Evolutionary conservation across 1,140 invertebrate genomes (phyloP).

Genomic region (Aethina tumida): DNA sequence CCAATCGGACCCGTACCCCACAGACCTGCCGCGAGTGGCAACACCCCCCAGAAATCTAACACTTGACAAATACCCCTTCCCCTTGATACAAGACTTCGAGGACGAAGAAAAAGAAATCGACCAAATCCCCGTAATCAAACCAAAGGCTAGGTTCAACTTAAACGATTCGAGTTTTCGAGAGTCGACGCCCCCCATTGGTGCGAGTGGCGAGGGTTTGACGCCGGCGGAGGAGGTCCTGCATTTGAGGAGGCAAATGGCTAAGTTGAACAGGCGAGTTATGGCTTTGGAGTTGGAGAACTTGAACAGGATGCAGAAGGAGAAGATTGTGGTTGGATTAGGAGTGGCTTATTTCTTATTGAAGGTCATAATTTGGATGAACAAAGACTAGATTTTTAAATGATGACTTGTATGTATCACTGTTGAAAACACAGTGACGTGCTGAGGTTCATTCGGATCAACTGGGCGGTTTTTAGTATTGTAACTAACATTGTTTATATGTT

Average conservation of each 20-base stretch:
- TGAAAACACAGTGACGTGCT: too few relatives aligned
- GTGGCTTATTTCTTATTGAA: slow-evolving; percentile 77
- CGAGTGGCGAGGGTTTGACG: slow-evolving; percentile 53
- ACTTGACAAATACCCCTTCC: slow-evolving; percentile 70
- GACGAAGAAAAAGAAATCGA: slow-evolving; percentile 22
- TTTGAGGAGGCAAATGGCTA: slow-evolving; percentile 70
- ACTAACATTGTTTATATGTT: too few relatives aligned
- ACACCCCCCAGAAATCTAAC: slow-evolving; percentile 75
- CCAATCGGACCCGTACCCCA: slow-evolving; percentile 48
- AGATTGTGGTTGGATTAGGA: slow-evolving; percentile 69
- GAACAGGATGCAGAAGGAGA: slow-evolving; percentile 70
- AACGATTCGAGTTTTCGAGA: slow-evolving; percentile 19
- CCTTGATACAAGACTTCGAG: slow-evolving; percentile 54
- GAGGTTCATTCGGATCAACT: too few relatives aligned
- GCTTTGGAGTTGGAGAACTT: slow-evolving; percentile 71
- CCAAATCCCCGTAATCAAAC: slow-evolving; percentile 21
- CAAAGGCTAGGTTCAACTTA: slow-evolving; percentile 17
- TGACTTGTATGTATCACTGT: too few relatives aligned
- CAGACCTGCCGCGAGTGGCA: slow-evolving; percentile 58
- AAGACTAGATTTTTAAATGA: slow-evolving; percentile 25
- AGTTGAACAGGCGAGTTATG: slow-evolving; percentile 75
- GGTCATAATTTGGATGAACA: slow-evolving; percentile 74
- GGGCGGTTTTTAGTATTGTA: too few relatives aligned
- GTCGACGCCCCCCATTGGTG: slow-evolving; percentile 37
- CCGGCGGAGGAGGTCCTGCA: slow-evolving; percentile 71